Conservation (phyloP, 1,140 invertebrate genomes). For the Ooceraea biroi region DNA sequence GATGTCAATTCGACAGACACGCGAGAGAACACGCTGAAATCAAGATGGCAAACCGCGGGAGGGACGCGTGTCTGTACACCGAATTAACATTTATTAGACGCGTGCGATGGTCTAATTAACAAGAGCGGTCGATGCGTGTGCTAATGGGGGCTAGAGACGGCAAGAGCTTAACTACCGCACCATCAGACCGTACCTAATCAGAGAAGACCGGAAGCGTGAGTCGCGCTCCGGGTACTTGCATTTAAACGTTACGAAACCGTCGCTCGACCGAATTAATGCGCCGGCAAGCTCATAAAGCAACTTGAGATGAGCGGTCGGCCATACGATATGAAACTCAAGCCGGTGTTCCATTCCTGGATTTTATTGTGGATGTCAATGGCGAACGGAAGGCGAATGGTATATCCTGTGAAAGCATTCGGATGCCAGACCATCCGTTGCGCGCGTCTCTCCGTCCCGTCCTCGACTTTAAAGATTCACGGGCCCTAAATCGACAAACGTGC, state of each 20-base stretch:
- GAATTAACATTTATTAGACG: background rate
- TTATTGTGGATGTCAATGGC: slow-evolving; percentile 31
- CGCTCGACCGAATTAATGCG: slow-evolving; percentile 68
- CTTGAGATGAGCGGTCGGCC: slow-evolving; percentile 49
- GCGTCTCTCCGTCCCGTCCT: slow-evolving; percentile 6
- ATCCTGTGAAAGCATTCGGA: slow-evolving; percentile 26
- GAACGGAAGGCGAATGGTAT: background rate
- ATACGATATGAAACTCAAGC: slow-evolving; percentile 57
- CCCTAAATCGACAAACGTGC: slow-evolving; percentile 55
- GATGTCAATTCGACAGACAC: too few species aligned
- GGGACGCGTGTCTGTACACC: too few species aligned
- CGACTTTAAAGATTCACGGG: slow-evolving; percentile 54
- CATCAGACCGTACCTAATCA: slow-evolving; percentile 29
- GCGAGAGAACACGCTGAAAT: too few species aligned
- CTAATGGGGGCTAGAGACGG: slow-evolving; percentile 5
- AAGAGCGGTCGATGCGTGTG: background rate
- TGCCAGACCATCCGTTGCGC: slow-evolving; percentile 17
- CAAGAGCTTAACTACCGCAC: background rate
- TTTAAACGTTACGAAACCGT: slow-evolving; percentile 41
- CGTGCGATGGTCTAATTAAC: background rate
- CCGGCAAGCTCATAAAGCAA: slow-evolving; percentile 64
- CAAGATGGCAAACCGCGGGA: too few species aligned
- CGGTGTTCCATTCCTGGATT: slow-evolving; percentile 66
- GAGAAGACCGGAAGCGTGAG: slow-evolving; percentile 10
- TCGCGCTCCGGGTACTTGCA: slow-evolving; percentile 20